phyloP scores from a whole-genome alignment of 2,797 vertebrate species.

The Halcyon badia region DNA sequence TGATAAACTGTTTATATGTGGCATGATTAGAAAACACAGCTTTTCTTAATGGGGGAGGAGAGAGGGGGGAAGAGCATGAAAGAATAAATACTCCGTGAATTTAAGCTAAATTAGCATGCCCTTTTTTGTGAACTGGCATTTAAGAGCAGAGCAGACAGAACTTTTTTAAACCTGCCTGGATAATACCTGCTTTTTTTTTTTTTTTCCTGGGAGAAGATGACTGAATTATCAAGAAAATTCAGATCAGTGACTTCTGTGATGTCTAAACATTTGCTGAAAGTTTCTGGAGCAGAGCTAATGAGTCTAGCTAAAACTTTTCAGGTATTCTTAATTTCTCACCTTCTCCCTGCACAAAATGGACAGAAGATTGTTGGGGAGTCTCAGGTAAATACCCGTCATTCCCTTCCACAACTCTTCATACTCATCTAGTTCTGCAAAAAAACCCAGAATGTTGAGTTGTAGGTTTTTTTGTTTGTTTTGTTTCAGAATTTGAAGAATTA shows the following conservation, averaged over 20 bases:
- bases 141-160: neutral
- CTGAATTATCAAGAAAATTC: neutral
- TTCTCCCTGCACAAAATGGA: neutral
- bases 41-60: neutral
- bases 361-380: neutral
- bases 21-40: neutral
- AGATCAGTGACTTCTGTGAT: neutral
- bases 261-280: slow-evolving; percentile 35
- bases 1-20: slow-evolving; percentile 22
- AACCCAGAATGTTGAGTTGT: accelerated
- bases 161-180: neutral
- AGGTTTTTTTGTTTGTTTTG: too few species aligned
- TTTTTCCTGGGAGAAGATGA: neutral
- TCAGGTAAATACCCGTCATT: neutral
- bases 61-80: accelerated
- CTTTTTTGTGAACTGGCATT: neutral
- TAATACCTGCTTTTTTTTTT: neutral
- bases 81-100: neutral
- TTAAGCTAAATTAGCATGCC: neutral
- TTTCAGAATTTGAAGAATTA: neutral
- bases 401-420: neutral
- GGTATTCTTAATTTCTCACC: neutral
- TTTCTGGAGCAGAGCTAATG: slow-evolving; percentile 47
- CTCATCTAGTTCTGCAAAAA: neutral
- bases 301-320: neutral